Evolutionary conservation across 2,113 vertebrate genomes (phyloP).

Genomic region (Callithrix jacchus): DNA sequence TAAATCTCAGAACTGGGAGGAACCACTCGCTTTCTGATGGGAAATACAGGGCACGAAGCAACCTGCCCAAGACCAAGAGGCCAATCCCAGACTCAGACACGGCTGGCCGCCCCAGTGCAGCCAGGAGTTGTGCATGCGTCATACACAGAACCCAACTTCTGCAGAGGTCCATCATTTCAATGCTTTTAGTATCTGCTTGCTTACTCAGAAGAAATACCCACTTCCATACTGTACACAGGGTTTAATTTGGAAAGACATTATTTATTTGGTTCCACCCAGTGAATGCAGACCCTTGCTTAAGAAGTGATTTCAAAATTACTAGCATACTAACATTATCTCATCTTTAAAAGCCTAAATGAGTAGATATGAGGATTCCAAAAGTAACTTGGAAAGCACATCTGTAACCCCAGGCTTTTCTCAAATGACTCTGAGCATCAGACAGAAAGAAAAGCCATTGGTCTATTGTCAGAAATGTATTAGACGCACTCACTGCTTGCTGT

Average conservation of each 20-base stretch:
- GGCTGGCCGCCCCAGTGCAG: accelerated
- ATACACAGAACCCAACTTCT: not conserved
- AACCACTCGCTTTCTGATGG: not conserved
- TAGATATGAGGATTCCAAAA: not conserved
- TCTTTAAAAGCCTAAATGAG: conserved; percentile 32
- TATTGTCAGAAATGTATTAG: not conserved
- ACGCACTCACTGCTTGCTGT: accelerated
- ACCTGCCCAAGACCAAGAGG: not conserved
- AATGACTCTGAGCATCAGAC: not conserved
- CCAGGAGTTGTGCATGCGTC: not conserved
- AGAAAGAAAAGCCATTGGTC: not conserved
- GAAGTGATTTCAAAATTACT: conserved; percentile 60
- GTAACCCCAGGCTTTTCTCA: not conserved
- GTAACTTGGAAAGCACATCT: not conserved
- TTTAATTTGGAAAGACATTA: conserved; percentile 60
- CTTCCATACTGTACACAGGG: conserved; percentile 19
- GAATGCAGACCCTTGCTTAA: conserved; percentile 47
- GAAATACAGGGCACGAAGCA: not conserved
- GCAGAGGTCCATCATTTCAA: conserved; percentile 39
- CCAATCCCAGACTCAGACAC: accelerated
- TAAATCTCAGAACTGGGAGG: not conserved
- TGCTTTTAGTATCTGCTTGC: conserved; percentile 11
- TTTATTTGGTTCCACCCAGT: conserved; percentile 44
- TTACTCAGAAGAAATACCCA: conserved; percentile 61
- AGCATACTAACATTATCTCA: not conserved